These are phyloP conservation scores for Brachymystax lenok DNA, from an alignment of 2,797 vertebrate species.

Conservation along the genomic window DNA sequence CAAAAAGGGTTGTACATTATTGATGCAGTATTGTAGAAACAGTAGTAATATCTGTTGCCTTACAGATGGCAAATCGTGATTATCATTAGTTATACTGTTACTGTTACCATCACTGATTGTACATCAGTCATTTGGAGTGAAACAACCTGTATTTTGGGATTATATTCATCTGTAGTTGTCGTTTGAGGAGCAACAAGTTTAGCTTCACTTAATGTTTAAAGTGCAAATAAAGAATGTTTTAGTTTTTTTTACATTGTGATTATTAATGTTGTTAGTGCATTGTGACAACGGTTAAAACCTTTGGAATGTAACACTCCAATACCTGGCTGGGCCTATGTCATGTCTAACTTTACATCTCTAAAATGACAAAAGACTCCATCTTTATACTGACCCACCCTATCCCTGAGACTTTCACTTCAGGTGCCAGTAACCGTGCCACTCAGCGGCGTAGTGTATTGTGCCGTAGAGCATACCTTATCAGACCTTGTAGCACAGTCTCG, in stretches of 20 bases:
- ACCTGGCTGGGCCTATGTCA: background rate
- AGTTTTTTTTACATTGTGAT: background rate
- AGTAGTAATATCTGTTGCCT: conserved; percentile 9
- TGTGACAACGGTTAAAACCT: background rate
- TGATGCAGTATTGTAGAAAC: background rate
- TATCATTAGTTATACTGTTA: background rate
- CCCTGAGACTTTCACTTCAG: background rate
- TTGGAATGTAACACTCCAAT: background rate
- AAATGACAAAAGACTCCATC: background rate
- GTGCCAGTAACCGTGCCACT: background rate
- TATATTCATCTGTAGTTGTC: background rate
- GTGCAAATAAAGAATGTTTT: conserved; percentile 14
- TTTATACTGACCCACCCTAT: background rate
- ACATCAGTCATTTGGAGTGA: background rate
- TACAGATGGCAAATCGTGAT: conserved; percentile 18
- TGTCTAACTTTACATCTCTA: background rate
- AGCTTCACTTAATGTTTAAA: conserved; percentile 19
- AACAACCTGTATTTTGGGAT: background rate
- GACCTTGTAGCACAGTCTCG: conserved; percentile 11
- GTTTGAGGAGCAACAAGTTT: background rate
- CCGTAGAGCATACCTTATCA: conserved; percentile 33
- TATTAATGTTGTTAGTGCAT: background rate
- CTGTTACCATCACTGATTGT: background rate
- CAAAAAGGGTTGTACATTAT: conserved; percentile 18
- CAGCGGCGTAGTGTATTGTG: background rate